A percentile compares a stretch with the other conserved stretches of the same genome.
Conservation (phyloP, 2,113 vertebrate genomes). For the Pelecanoides urinatrix region DNA sequence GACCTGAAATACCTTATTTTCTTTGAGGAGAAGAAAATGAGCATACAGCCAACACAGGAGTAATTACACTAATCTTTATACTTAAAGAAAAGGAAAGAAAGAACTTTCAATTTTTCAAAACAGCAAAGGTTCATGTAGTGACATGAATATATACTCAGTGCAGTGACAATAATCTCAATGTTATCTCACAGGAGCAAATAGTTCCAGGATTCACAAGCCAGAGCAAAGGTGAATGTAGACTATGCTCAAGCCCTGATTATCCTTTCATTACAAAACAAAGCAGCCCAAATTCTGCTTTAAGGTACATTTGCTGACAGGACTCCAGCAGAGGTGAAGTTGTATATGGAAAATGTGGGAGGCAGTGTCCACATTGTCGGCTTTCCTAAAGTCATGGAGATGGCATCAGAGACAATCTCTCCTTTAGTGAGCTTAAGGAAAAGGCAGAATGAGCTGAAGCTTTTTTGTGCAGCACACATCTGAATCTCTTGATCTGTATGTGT, state of each 20-base stretch:
- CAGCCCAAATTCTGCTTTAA: neutral
- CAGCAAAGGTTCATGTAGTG: neutral
- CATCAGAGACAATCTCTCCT: neutral
- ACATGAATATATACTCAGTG: neutral
- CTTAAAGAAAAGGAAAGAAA: neutral
- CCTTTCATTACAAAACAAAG: neutral
- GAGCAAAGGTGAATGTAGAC: neutral
- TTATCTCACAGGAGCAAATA: neutral
- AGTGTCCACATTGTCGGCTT: neutral
- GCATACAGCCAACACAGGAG: neutral
- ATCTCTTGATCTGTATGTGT: neutral
- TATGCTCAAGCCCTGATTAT: neutral
- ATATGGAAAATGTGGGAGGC: neutral
- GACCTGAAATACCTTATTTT: neutral
- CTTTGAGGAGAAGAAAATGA: neutral
- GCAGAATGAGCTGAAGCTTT: neutral
- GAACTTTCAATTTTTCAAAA: neutral
- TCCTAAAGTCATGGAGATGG: neutral
- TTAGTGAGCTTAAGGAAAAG: neutral
- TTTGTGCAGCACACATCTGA: neutral
- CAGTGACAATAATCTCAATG: neutral
- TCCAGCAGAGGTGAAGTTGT: neutral
- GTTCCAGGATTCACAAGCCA: neutral
- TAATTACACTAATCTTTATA: neutral
- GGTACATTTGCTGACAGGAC: neutral